These are phyloP conservation scores for Willowsia nigromaculata DNA, from an alignment of 2,888 invertebrate genomes.

Conservation along the genomic window DNA sequence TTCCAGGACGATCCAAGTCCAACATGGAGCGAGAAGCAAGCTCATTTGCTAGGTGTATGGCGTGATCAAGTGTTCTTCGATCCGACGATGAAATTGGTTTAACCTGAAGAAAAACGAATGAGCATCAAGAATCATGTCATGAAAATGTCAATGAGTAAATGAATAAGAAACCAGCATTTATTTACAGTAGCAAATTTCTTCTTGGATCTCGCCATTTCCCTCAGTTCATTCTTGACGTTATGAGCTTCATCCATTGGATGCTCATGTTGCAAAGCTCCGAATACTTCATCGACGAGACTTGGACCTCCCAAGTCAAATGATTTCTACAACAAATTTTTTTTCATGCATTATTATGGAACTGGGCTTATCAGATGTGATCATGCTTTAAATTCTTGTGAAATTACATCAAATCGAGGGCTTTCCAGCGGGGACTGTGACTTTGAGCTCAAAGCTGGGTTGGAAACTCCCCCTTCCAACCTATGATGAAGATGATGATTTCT, in stretches of 20 bases:
- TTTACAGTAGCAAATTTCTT: constrained; percentile 83
- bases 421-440: constrained; percentile 80
- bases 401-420: constrained; percentile 82
- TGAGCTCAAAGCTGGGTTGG: constrained; percentile 78
- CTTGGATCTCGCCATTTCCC: constrained; percentile 83
- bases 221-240: constrained; percentile 87
- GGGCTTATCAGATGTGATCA: too few species aligned
- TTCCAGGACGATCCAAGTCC: constrained; percentile 80
- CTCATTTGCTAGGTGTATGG: constrained; percentile 95
- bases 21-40: constrained; percentile 87
- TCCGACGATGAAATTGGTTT: constrained; percentile 97
- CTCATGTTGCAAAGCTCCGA: constrained; percentile 83
- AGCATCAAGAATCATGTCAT: background rate
- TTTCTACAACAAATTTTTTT: too few species aligned
- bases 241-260: constrained; percentile 82
- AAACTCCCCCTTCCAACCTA: constrained; percentile 72
- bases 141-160: background rate
- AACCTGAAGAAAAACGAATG: constrained; percentile 82
- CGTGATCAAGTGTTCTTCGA: constrained; percentile 93
- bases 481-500: constrained; percentile 52
- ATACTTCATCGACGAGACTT: constrained; percentile 93
- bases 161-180: too few species aligned
- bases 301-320: constrained; percentile 89
- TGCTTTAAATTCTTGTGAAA: too few species aligned
- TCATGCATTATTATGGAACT: too few species aligned